These are phyloP conservation scores for Sebastes fasciatus DNA, from an alignment of 2,113 vertebrate genomes.

Conservation along the genomic window DNA sequence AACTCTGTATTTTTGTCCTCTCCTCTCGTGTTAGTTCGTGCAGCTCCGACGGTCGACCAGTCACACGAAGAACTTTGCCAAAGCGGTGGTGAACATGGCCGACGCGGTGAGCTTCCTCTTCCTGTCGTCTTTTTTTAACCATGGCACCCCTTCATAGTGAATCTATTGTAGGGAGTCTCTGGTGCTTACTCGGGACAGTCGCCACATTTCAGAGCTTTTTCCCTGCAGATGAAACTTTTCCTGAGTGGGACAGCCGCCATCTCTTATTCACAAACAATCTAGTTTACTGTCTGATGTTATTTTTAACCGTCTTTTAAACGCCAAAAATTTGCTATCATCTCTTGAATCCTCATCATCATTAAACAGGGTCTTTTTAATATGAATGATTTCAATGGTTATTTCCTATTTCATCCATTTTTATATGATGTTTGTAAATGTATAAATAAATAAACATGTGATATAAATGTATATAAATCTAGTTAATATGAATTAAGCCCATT, in stretches of 20 bases:
- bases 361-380: not conserved
- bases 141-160: not conserved
- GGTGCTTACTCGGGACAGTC: not conserved
- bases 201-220: slow-evolving; percentile 11
- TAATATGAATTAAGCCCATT: too few relatives aligned
- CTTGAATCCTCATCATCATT: not conserved
- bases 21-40: slow-evolving; percentile 84
- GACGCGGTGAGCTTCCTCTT: slow-evolving; percentile 88
- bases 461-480: too few relatives aligned
- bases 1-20: slow-evolving; percentile 6
- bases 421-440: too few relatives aligned
- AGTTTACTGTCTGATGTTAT: not conserved
- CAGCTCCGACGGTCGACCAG: slow-evolving; percentile 89
- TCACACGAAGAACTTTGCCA: slow-evolving; percentile 97
- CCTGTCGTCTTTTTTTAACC: not conserved
- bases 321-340: not conserved
- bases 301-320: not conserved
- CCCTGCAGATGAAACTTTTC: not conserved
- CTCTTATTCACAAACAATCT: not conserved
- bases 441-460: too few relatives aligned
- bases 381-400: not conserved
- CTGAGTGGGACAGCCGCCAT: not conserved
- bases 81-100: slow-evolving; percentile 97
- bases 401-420: not conserved
- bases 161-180: not conserved